Evolutionary conservation across 1,140 invertebrate genomes (phyloP), one percentile per base, ranked within the genome.

Genomic region (Parapsyche elsis): DNA sequence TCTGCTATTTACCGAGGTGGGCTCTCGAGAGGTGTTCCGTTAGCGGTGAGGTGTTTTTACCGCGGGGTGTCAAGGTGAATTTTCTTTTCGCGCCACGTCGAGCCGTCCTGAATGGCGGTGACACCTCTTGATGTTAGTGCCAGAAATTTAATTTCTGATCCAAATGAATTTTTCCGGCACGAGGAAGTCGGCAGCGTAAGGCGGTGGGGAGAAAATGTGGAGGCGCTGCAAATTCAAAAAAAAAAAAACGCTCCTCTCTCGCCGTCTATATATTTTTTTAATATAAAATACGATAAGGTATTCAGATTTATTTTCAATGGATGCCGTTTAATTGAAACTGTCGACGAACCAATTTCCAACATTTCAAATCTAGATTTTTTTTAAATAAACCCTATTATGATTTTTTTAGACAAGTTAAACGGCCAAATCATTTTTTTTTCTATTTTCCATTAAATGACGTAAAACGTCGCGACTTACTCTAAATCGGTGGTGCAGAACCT

Each of bases 111-210:
- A 80, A 80, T 80, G 79, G 73, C 74, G 38, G 73, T 80, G 79
- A 80, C 79, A 80, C 79, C 73, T 80, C 79, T 80, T 80, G 79
- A 80, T 76, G 74, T 80, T 76, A 71, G 74, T 76, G 73, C 74
- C 79, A 80, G 73, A 80, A 80, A 80, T 74, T 80, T 80, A 80
- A 80, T 80, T 80, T 80, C 70, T 80, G 23, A 76, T 77, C 75
- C 53, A 75, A 75, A 75, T 75, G 73, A 75, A 75, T 75, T 75
- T 74, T 57, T 30, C 45, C 73, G 73, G 45, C 46, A 57, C 73
- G 46, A 23, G 73, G 73, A 57, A 57, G 64, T 67, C 23, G 64
- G 64, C 16, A 16, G 24, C 9, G 21, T 23, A 64, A 64, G 16
- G 59, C 23, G 64, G 57, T 21, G 57, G 24, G 64, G 49, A 46